Conservation (phyloP, 2,888 invertebrate genomes). For the Clusia tigrina region DNA sequence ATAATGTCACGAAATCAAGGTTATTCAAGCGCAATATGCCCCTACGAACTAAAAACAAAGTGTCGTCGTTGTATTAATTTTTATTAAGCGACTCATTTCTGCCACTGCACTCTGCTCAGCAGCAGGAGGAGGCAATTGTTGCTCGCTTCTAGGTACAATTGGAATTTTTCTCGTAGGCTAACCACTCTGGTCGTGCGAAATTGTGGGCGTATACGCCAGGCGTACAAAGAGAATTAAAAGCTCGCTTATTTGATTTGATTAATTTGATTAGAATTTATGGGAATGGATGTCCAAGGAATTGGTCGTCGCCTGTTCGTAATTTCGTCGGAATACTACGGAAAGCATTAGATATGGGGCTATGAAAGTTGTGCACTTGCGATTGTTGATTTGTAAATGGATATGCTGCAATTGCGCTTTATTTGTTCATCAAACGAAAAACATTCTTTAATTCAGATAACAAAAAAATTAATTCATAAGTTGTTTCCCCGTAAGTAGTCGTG, state of each 20-base stretch:
- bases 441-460: too few relatives aligned
- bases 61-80: neutral
- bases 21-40: conserved; percentile 21
- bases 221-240: neutral
- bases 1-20: conserved; percentile 25
- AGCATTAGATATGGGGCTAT: too few relatives aligned
- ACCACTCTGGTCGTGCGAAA: neutral
- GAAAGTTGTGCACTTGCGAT: too few relatives aligned
- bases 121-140: neutral
- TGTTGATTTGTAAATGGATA: too few relatives aligned
- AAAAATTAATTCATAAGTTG: too few relatives aligned
- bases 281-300: neutral
- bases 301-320: neutral
- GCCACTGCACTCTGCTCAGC: too few relatives aligned
- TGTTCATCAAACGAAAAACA: too few relatives aligned
- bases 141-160: neutral
- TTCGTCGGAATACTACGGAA: neutral
- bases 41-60: neutral
- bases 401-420: too few relatives aligned
- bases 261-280: conserved; percentile 58
- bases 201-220: conserved; percentile 25
- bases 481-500: too few relatives aligned
- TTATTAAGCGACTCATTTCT: neutral
- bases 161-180: too few relatives aligned
- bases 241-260: conserved; percentile 53